phyloP scores from a whole-genome alignment of 1,140 invertebrate genomes.

The Orchesella cincta region DNA sequence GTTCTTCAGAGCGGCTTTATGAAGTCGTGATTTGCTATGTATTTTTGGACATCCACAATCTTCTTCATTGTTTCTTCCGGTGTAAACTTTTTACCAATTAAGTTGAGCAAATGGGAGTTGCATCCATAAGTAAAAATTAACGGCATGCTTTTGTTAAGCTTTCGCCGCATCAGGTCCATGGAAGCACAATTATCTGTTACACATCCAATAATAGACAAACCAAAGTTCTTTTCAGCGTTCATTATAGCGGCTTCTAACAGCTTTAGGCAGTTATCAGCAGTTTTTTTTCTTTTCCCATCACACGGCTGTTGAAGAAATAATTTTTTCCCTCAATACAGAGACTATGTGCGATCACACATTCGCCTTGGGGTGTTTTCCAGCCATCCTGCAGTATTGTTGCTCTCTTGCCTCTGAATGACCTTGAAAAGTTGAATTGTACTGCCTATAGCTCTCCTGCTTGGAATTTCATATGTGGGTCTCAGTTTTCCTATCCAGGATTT shows the following conservation, averaged over 20 bases:
- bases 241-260: neutral
- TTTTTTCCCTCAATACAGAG: neutral
- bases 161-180: slow-evolving; percentile 12
- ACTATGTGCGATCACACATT: slow-evolving; percentile 32
- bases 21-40: slow-evolving; percentile 25
- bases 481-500: neutral
- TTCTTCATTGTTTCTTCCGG: neutral
- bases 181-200: slow-evolving; percentile 40
- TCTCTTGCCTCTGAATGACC: neutral
- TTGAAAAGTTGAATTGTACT: neutral
- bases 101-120: slow-evolving; percentile 36
- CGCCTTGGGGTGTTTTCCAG: slow-evolving; percentile 17
- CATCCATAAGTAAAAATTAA: slow-evolving; percentile 33
- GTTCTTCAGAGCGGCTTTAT: slow-evolving; percentile 22
- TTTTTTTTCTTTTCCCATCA: slow-evolving; percentile 27
- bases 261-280: slow-evolving; percentile 28
- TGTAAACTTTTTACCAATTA: slow-evolving; percentile 25
- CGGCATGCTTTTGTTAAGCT: neutral
- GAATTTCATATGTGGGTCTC: neutral
- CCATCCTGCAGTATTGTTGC: slow-evolving; percentile 40
- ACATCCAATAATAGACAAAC: neutral
- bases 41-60: slow-evolving; percentile 26
- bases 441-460: neutral
- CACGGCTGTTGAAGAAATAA: slow-evolving; percentile 35
- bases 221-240: neutral